Evolutionary conservation across 2,888 invertebrate species (phyloP).

Genomic region (Tetranychus piercei): DNA sequence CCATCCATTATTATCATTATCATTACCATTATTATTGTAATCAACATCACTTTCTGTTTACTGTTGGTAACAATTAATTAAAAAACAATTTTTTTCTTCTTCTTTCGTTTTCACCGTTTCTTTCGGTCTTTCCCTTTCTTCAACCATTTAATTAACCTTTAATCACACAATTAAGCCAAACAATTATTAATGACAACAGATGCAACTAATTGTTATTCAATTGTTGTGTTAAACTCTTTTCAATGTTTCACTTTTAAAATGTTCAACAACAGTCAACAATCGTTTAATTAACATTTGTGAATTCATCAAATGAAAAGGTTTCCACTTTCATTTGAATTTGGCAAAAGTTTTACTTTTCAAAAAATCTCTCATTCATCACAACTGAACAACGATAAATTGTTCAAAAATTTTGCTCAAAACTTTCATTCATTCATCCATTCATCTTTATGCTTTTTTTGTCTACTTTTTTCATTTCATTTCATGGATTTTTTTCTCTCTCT

Average conservation of each 20-base stretch:
- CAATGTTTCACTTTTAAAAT: background rate
- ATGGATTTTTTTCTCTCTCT: too few species aligned
- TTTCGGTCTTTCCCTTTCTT: background rate
- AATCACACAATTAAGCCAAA: background rate
- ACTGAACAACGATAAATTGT: too few species aligned
- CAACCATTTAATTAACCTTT: background rate
- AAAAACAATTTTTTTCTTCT: background rate
- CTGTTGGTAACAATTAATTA: background rate
- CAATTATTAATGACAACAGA: background rate
- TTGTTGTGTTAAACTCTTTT: background rate
- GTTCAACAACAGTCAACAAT: background rate
- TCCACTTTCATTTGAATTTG: too few species aligned
- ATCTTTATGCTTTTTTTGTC: too few species aligned
- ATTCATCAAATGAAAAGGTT: too few species aligned
- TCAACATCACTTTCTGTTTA: background rate
- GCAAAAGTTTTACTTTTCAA: too few species aligned
- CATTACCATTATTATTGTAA: too few species aligned
- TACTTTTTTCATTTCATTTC: too few species aligned
- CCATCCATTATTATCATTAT: background rate
- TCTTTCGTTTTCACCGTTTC: background rate
- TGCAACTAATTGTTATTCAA: slow-evolving; percentile 1
- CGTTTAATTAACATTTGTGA: too few species aligned
- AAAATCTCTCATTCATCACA: too few species aligned
- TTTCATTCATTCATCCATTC: too few species aligned
- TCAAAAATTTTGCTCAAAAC: too few species aligned